Base-by-base conservation (phyloP, 2,113 vertebrate genomes). In the Bucco capensis region DNA sequence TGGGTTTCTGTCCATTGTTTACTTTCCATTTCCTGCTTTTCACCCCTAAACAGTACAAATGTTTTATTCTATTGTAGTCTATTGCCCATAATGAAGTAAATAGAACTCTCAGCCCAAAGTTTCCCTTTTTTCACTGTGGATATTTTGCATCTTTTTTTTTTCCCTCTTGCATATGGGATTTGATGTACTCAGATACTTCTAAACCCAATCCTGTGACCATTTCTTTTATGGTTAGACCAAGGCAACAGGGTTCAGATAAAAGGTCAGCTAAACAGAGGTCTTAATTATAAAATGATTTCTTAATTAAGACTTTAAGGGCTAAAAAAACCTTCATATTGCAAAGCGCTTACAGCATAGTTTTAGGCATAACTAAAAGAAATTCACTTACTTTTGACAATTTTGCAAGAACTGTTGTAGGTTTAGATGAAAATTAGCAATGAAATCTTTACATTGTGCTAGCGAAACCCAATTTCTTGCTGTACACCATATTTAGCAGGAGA, bases 21-120 rank as follows among this genome's bases (percentile, higher is more conserved):
- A 61, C 24, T 70, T 92, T 90, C 88, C 21, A 78, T 92, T 88
- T 92, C 57, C 67, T 64, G 33, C 19, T 86, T 94, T 71, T 85
- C 75, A 72, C 12, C 19, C 31, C 47, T 61, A 53, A 54, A 27
- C 4, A 61, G 37, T 73, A 14, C 31, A 66, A 35, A 24, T 76
- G 38, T 57, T 83, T 72, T 40, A 40, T 42, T 12, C 28, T 49
- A 10, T 54, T 46, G 50, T 35, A 62, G 8, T 72, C 61, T 58
- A 35, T 67, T 24, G 24, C 11, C 19, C 5, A 5, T 37, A n/a
- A 27, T 25, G 19, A 47, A 69, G 49, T 76, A 47, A 80, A 69
- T 58, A 64, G 31, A 88, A 58, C 10, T 7, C 8, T 66, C n/a
- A 49, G 28, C 5, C 14, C 9, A 27, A 30, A 38, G 9, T 42